These are phyloP conservation scores for Premnoplex brunnescens DNA, from an alignment of 2,797 vertebrate genomes.

Conservation along the genomic window DNA sequence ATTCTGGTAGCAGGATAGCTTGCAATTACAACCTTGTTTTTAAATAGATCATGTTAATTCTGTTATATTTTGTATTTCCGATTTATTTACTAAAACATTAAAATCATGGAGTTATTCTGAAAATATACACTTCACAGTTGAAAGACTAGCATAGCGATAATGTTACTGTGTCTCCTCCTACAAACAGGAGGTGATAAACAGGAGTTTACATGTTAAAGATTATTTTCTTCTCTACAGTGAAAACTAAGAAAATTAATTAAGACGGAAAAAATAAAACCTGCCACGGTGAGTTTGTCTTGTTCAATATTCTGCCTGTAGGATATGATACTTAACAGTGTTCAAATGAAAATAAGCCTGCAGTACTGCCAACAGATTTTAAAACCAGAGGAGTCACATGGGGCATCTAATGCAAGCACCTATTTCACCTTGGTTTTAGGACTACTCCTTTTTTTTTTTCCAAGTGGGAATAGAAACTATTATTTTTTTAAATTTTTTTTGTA, in stretches of 20 bases:
- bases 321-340: background rate
- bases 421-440: background rate
- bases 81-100: conserved; percentile 2
- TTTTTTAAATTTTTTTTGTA: background rate
- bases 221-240: background rate
- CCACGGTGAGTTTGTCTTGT: background rate
- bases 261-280: background rate
- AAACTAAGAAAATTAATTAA: background rate
- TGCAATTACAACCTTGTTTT: conserved; percentile 37
- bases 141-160: background rate
- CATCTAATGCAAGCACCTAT: background rate
- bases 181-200: background rate
- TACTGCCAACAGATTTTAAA: background rate
- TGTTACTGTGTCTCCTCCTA: background rate
- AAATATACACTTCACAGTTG: background rate
- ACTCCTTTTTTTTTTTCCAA: background rate
- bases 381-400: background rate
- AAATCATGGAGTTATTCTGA: background rate
- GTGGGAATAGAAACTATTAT: background rate
- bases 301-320: background rate
- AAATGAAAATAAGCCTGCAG: background rate
- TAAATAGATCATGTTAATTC: background rate
- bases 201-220: background rate
- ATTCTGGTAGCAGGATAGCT: background rate
- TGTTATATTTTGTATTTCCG: background rate